Evolutionary conservation across 2,113 vertebrate species (phyloP).

Genomic region (Pterophyllum scalare): DNA sequence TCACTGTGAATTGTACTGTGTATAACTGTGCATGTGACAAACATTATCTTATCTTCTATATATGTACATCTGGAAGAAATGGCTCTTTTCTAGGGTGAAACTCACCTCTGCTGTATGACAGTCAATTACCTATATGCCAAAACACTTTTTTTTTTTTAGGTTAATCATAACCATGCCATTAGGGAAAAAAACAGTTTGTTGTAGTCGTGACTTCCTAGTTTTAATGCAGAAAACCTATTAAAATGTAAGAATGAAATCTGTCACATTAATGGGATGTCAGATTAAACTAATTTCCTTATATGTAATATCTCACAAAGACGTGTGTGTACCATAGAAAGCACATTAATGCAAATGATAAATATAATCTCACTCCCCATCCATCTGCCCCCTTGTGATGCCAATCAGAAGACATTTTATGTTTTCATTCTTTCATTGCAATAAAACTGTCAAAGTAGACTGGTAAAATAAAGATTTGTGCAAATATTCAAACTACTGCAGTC

Average conservation of each 20-base stretch:
- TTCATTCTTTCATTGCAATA: background rate
- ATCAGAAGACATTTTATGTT: conserved; percentile 6
- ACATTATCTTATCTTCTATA: too few species aligned
- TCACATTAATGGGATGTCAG: conserved; percentile 4
- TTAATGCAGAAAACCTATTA: background rate
- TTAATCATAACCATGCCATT: background rate
- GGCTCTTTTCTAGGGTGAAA: too few species aligned
- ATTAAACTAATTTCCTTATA: background rate
- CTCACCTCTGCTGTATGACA: too few species aligned
- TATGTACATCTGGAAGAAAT: too few species aligned
- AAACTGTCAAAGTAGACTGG: background rate
- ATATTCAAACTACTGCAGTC: background rate
- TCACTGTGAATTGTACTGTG: too few species aligned
- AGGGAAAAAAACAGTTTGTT: background rate
- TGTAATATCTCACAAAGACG: background rate
- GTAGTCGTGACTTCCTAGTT: too few species aligned
- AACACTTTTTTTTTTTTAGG: background rate
- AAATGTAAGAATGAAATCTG: background rate
- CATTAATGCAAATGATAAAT: background rate
- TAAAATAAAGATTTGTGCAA: conserved; percentile 2
- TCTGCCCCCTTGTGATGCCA: background rate
- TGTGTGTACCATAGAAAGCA: background rate
- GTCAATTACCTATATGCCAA: too few species aligned
- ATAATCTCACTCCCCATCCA: background rate
- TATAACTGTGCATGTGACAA: too few species aligned